Evolutionary conservation across 2,113 vertebrate species (phyloP).

Genomic region (Aspidoscelis tigris): DNA sequence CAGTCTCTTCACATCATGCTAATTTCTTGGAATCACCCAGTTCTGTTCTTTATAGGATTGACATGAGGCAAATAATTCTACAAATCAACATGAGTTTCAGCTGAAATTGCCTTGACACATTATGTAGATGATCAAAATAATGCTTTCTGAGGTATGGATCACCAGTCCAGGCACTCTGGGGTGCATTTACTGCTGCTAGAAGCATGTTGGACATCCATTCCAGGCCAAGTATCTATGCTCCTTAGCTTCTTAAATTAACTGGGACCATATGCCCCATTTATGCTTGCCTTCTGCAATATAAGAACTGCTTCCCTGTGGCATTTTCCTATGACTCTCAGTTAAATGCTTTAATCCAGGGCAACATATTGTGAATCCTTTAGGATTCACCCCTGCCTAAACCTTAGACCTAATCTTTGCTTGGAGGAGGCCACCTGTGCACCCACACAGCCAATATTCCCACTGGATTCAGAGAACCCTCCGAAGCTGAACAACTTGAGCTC

Average conservation of each 20-base stretch:
- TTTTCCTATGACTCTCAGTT: neutral
- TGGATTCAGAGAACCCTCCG: too few species aligned
- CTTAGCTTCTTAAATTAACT: neutral
- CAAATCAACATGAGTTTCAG: conserved; percentile 8
- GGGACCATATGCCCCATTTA: neutral
- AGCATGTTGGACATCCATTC: neutral
- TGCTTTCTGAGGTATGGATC: neutral
- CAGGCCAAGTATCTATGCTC: neutral
- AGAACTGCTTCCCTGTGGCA: neutral
- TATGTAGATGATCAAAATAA: neutral
- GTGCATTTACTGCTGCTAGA: neutral
- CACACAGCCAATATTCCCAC: too few species aligned
- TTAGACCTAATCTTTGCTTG: neutral
- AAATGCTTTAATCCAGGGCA: neutral
- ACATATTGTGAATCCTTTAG: neutral
- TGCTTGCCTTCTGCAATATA: neutral
- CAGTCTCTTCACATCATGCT: neutral
- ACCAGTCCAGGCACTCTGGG: neutral
- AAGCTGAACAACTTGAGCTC: too few species aligned
- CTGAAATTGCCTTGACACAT: neutral
- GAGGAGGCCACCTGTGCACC: too few species aligned
- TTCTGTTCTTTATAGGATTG: neutral
- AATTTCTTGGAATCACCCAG: conserved; percentile 2
- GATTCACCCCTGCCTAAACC: neutral
- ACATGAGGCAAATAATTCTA: neutral